Conservation (phyloP, 2,888 invertebrate genomes). For the Lacanobia wlatinum region DNA sequence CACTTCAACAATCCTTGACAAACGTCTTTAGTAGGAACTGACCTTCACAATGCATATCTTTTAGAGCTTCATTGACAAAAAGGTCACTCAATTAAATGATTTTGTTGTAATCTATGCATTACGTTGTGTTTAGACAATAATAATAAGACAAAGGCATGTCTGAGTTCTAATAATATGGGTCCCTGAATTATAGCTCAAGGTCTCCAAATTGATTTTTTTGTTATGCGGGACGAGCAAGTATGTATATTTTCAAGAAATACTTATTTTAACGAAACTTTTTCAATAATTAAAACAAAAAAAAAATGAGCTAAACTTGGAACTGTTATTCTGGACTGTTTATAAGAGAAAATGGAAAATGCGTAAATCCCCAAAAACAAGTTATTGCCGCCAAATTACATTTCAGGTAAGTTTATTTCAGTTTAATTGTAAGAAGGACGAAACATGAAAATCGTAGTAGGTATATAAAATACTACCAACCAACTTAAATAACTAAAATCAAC, state of each 20-base stretch:
- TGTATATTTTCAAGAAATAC: neutral
- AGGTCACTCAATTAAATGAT: slow-evolving; percentile 37
- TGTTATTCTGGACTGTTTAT: too few relatives aligned
- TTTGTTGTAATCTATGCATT: slow-evolving; percentile 25
- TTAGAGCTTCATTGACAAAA: slow-evolving; percentile 40
- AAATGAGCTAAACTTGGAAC: too few relatives aligned
- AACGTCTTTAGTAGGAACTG: slow-evolving; percentile 44
- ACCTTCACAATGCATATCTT: slow-evolving; percentile 52
- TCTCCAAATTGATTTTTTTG: neutral
- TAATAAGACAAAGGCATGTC: slow-evolving; percentile 11
- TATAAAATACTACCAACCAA: neutral
- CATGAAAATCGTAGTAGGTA: neutral
- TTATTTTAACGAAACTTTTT: neutral
- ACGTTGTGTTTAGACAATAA: slow-evolving; percentile 11
- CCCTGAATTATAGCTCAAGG: slow-evolving; percentile 6
- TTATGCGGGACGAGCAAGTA: too few relatives aligned
- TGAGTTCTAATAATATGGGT: neutral
- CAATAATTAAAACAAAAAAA: too few relatives aligned
- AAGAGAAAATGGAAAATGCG: too few relatives aligned
- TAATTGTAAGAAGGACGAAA: neutral
- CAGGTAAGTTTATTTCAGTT: neutral
- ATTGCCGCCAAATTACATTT: neutral
- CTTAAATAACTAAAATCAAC: too few relatives aligned
- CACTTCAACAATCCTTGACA: slow-evolving; percentile 56
- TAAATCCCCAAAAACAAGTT: neutral